Evolutionary conservation across 1,140 invertebrate species (phyloP).

Genomic region (Brachionus calyciflorus): DNA sequence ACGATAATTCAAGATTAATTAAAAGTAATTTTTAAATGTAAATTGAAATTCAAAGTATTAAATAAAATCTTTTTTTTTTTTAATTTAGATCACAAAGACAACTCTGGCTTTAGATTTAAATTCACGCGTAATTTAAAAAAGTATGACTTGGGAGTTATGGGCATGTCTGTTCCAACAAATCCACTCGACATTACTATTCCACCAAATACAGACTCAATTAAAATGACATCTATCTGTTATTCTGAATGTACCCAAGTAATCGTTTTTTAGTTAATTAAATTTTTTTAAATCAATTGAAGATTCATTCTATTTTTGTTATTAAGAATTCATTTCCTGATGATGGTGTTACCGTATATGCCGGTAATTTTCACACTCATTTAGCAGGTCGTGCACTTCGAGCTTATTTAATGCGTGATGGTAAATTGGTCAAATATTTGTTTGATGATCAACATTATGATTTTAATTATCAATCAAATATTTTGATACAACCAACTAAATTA

Average conservation of each 20-base stretch:
- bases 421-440: slow-evolving; percentile 31
- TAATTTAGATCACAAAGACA: not conserved
- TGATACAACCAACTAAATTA: slow-evolving; percentile 32
- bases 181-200: not conserved
- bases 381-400: slow-evolving; percentile 17
- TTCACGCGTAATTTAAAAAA: slow-evolving; percentile 25
- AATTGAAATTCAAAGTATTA: not conserved
- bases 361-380: slow-evolving; percentile 41
- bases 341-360: slow-evolving; percentile 22
- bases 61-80: not conserved
- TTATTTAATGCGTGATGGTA: not conserved
- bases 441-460: slow-evolving; percentile 45
- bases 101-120: slow-evolving; percentile 19
- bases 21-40: not conserved
- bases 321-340: slow-evolving; percentile 1
- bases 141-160: slow-evolving; percentile 12
- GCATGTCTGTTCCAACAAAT: not conserved
- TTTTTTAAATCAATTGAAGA: too few relatives aligned
- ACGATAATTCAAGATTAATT: not conserved
- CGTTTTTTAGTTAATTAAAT: too few relatives aligned
- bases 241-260: slow-evolving; percentile 27
- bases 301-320: too few relatives aligned
- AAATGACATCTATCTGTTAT: slow-evolving; percentile 13
- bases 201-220: not conserved
- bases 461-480: slow-evolving; percentile 41